These are phyloP conservation scores for Mastigias papua DNA, from an alignment of 30 jellyfish, hydroid and myxozoan genomes.

Conservation along the genomic window DNA sequence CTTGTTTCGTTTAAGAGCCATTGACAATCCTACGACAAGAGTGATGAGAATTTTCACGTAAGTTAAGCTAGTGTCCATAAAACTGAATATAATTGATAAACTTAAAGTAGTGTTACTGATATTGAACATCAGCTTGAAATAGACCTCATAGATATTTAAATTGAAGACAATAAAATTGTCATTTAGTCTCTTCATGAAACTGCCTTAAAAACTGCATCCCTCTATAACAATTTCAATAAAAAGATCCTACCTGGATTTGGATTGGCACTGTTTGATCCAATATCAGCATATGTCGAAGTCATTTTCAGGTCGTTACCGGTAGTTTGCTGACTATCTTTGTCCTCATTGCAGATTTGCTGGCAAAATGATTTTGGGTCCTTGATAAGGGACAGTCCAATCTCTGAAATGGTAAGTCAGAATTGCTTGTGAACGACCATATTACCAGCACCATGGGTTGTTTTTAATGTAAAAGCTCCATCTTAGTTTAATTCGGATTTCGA, in stretches of 20 bases:
- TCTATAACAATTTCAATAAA: neutral
- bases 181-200: too few relatives aligned
- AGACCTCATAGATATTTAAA: too few relatives aligned
- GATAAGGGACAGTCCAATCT: conserved; percentile 64
- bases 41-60: too few relatives aligned
- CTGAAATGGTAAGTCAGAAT: conserved; percentile 1
- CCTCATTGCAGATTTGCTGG: conserved; percentile 58
- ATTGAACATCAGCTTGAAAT: too few relatives aligned
- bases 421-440: neutral
- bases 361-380: conserved; percentile 72
- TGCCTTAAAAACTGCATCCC: neutral
- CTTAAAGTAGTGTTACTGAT: too few relatives aligned
- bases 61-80: too few relatives aligned
- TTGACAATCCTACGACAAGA: conserved; percentile 45
- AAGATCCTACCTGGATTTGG: conserved; percentile 68
- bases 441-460: too few relatives aligned
- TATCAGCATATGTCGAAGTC: conserved; percentile 62
- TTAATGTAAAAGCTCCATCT: too few relatives aligned
- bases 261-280: conserved; percentile 64
- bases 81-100: too few relatives aligned
- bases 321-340: neutral
- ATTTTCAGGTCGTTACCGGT: conserved; percentile 12
- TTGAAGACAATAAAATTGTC: too few relatives aligned
- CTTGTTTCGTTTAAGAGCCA: conserved; percentile 58
- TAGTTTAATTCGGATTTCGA: too few relatives aligned